Conservation (phyloP, 2,888 invertebrate species). For the Fabriciana adippe region DNA sequence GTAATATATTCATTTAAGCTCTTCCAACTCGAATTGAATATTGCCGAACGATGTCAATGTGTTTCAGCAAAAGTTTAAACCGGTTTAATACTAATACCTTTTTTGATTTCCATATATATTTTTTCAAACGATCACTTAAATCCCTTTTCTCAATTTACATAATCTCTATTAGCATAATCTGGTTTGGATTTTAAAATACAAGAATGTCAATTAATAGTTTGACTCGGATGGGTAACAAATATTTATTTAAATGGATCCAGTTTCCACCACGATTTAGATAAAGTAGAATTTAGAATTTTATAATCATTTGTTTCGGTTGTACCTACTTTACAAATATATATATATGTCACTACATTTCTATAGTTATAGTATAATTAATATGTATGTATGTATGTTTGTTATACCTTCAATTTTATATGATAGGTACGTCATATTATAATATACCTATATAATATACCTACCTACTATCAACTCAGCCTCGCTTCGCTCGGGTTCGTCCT, state of each 20-base stretch:
- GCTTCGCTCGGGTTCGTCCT: too few relatives aligned
- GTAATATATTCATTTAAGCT: neutral
- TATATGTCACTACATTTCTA: too few relatives aligned
- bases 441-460: too few relatives aligned
- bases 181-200: neutral
- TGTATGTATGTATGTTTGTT: too few relatives aligned
- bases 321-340: too few relatives aligned
- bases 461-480: too few relatives aligned
- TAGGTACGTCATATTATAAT: too few relatives aligned
- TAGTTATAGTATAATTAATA: too few relatives aligned
- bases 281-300: too few relatives aligned
- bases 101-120: neutral
- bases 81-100: slow-evolving; percentile 2
- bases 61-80: neutral
- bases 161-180: neutral
- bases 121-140: neutral
- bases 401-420: too few relatives aligned
- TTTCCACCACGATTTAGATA: neutral
- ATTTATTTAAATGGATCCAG: slow-evolving; percentile 11
- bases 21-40: neutral
- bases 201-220: neutral
- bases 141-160: neutral
- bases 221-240: neutral
- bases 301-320: too few relatives aligned
- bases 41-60: neutral